Base-by-base conservation (phyloP, 2,888 invertebrate genomes). In the Melinaea marsaeus region DNA sequence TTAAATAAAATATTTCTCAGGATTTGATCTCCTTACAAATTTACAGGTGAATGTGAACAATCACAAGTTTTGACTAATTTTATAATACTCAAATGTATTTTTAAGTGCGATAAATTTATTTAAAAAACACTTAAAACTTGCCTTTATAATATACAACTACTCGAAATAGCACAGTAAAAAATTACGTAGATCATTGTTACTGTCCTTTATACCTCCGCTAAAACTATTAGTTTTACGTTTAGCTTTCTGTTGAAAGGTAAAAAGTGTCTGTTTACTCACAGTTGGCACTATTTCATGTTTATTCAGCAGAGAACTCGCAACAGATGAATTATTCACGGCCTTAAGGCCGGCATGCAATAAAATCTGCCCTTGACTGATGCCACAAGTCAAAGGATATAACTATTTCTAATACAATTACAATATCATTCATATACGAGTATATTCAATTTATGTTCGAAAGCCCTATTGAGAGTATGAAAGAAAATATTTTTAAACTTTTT, bases 241-340 rank as follows among this genome's bases (percentile, higher is more conserved):
- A 51, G 51, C 32, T 51, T 58, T 47, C 60, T 59, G 60, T 60
- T 66, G 62, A 67, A 68, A 71, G 73, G 67, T 71, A 72, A 71
- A 74, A 72, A 72, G 69, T 69, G 67, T 71, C 69, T 68, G 65
- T 73, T 71, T 72, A 67, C 70, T 68, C 70, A 66, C 69, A 71
- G 71, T 69, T 67, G 63, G 64, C 66, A 62, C 51, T 58, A 67
- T 71, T 68, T 67, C 69, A 73, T 75, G 75, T 74, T 74, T 75
- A 75, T 74, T 73, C 75, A 74, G 73, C 61, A 71, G 58, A 66
- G 72, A 71, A 68, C 69, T 65, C 67, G 67, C 67, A 64, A 61
- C 64, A 62, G 65, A 77, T 78, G 75, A 76, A 77, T 78, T 71
- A 78, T 78, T 76, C 74, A 77, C 70, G 59, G 69, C 64, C 67